Percentiles rank a stretch among this genome's conserved stretches.
These are phyloP conservation scores for Corythaixoides concolor DNA, from an alignment of 2,113 vertebrate genomes.

Conservation along the genomic window DNA sequence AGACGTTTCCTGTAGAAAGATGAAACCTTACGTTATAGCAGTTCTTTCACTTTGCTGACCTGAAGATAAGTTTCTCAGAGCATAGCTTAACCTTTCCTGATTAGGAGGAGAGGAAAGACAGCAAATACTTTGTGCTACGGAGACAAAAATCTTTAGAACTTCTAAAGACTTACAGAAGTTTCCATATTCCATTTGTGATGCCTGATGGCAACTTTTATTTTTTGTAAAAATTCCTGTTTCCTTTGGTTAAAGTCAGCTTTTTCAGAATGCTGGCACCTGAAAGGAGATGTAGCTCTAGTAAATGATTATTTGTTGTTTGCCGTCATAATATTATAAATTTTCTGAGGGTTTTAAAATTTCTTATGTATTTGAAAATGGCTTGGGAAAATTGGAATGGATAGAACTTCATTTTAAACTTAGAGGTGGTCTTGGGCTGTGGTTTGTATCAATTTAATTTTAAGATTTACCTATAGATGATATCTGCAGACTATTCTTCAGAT, in stretches of 20 bases:
- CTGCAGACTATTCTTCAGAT: not conserved
- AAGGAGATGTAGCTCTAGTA: not conserved
- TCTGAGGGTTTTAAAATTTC: not conserved
- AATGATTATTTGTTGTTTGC: not conserved
- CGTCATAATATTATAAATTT: not conserved
- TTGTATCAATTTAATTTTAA: not conserved
- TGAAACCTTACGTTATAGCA: not conserved
- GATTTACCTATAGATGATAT: not conserved
- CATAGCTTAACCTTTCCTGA: not conserved
- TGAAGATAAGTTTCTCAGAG: not conserved
- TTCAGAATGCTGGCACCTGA: not conserved
- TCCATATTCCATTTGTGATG: not conserved
- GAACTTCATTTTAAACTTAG: not conserved
- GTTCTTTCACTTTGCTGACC: not conserved
- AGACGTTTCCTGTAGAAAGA: constrained; percentile 35
- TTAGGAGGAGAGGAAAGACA: not conserved
- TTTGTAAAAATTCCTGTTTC: not conserved
- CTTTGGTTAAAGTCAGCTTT: not conserved
- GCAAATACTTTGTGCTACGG: not conserved
- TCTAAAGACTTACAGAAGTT: not conserved
- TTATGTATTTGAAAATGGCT: not conserved
- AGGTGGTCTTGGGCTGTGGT: not conserved
- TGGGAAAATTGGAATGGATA: not conserved
- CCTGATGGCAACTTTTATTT: not conserved
- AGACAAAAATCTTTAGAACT: not conserved